A percentile compares a stretch with the other conserved stretches of the same genome.
phyloP scores from a whole-genome alignment of 2,888 invertebrate genomes.

The Meteorus colon region DNA sequence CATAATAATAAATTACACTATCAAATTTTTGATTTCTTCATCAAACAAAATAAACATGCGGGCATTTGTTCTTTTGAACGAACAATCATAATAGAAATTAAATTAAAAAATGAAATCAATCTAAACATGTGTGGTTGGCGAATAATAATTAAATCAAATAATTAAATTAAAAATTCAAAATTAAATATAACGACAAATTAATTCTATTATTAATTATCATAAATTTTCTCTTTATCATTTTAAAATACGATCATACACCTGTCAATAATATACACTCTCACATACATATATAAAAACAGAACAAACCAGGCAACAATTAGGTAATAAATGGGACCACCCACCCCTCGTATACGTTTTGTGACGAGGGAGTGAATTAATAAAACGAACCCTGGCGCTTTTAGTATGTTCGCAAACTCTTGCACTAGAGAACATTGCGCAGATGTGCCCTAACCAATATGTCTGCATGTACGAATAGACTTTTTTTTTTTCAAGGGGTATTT shows the following conservation, averaged over 20 bases:
- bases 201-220: slow-evolving; percentile 17
- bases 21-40: slow-evolving; percentile 6
- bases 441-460: slow-evolving; percentile 25
- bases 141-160: neutral
- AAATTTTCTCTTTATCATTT: neutral
- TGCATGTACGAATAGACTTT: slow-evolving; percentile 2
- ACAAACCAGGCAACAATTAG: slow-evolving; percentile 61
- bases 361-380: slow-evolving; percentile 72
- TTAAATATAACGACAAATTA: slow-evolving; percentile 14
- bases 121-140: no score
- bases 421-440: slow-evolving; percentile 28
- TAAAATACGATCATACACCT: slow-evolving; percentile 20
- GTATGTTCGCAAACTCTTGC: slow-evolving; percentile 17
- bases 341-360: slow-evolving; percentile 55
- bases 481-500: slow-evolving; percentile 47
- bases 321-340: slow-evolving; percentile 68
- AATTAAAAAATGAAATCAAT: no score
- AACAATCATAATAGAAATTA: no score
- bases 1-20: neutral
- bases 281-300: slow-evolving; percentile 33
- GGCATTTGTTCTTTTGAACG: slow-evolving; percentile 11
- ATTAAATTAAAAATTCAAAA: slow-evolving; percentile 6
- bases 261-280: neutral
- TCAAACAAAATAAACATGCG: neutral
- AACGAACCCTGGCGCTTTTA: slow-evolving; percentile 62